Conservation (phyloP, 1,140 invertebrate genomes). For the Anastatus disparis region DNA sequence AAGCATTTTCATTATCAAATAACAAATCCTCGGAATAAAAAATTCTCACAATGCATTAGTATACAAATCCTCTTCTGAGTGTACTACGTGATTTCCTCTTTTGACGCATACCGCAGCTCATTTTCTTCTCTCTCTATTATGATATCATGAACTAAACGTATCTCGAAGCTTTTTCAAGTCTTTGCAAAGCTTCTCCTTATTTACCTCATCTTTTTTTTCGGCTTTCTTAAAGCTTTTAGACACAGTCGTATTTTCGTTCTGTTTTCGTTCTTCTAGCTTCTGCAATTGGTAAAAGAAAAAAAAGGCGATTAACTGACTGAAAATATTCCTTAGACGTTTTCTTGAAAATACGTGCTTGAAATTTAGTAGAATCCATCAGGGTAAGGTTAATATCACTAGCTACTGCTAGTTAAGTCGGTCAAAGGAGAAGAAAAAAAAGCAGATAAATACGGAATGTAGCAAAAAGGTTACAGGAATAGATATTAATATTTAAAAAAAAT, state of each 20-base stretch:
- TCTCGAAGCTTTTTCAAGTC: not conserved
- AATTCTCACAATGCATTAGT: no score
- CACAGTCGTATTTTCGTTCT: not conserved
- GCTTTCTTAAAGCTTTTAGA: not conserved
- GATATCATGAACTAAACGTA: no score
- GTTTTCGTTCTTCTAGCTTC: not conserved
- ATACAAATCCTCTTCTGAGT: no score
- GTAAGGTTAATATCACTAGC: not conserved
- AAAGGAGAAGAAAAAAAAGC: not conserved
- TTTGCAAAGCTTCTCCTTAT: not conserved
- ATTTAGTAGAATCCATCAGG: constrained; percentile 11
- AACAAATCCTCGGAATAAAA: no score
- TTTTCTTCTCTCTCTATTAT: not conserved
- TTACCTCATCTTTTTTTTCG: not conserved
- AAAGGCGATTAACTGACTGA: constrained; percentile 35
- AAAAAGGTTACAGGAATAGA: no score
- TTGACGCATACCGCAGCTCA: not conserved
- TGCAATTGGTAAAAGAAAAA: constrained; percentile 13
- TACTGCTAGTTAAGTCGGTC: not conserved
- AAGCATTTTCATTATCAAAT: no score
- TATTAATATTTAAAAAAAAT: no score
- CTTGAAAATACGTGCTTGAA: constrained; percentile 36
- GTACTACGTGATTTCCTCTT: not conserved
- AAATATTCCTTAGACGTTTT: constrained; percentile 34
- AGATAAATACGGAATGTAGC: no score